Percentiles rank a stretch among this genome's conserved stretches.
Conservation (phyloP, 2,113 vertebrate genomes). For the Alectura lathami region DNA sequence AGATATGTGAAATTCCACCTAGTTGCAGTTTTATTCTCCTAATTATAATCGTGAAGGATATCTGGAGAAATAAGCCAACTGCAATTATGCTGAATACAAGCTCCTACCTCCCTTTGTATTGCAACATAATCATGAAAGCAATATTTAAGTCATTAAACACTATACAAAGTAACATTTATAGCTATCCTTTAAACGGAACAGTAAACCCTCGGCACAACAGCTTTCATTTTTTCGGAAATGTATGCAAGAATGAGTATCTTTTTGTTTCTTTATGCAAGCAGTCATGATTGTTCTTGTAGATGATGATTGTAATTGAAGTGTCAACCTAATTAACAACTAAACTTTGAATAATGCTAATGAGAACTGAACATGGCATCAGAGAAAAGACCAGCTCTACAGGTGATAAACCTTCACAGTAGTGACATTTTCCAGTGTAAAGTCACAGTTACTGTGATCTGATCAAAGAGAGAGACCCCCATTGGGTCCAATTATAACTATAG, state of each 20-base stretch:
- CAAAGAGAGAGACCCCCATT: conserved; percentile 95
- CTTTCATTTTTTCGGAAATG: background rate
- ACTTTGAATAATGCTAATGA: conserved; percentile 95
- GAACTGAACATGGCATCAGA: conserved; percentile 89
- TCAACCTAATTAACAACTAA: conserved; percentile 95
- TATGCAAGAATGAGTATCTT: conserved; percentile 33
- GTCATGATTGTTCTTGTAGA: conserved; percentile 78
- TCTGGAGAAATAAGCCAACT: background rate
- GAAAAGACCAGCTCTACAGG: conserved; percentile 96
- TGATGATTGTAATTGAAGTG: conserved; percentile 84
- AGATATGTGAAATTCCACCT: background rate
- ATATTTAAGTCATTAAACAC: background rate
- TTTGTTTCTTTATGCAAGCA: conserved; percentile 78
- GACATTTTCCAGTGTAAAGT: conserved; percentile 99
- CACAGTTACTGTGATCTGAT: conserved; percentile 96
- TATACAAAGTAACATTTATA: background rate
- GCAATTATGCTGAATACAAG: background rate
- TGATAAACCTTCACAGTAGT: conserved; percentile 97
- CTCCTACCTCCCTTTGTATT: background rate
- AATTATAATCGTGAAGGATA: background rate
- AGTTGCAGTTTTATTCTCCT: background rate
- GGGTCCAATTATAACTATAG: conserved; percentile 98
- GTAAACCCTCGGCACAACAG: background rate
- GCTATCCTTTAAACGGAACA: background rate
- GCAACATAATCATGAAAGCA: background rate